These are phyloP conservation scores for Apocrypta bakeri DNA, from an alignment of 1,140 invertebrate genomes.

Conservation along the genomic window DNA sequence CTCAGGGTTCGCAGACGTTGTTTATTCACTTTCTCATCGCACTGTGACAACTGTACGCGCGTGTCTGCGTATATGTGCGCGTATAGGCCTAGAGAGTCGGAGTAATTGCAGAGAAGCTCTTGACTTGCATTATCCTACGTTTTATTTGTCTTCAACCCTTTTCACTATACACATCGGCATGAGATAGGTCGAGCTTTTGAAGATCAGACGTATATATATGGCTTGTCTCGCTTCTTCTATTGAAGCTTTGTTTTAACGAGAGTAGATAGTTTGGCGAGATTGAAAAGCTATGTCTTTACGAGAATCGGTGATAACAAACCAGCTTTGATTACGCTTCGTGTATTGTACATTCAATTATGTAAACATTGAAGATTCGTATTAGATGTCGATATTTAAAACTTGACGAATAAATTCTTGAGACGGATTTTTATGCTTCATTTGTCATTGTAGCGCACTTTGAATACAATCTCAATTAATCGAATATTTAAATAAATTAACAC, in stretches of 20 bases:
- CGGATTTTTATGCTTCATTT: no score
- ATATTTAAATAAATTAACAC: no score
- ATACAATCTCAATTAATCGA: no score
- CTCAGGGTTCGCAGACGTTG: neutral
- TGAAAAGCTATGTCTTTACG: neutral
- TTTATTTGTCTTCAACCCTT: conserved; percentile 35
- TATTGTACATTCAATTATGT: no score
- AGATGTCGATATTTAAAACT: no score
- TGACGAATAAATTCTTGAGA: no score
- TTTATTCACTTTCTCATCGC: neutral
- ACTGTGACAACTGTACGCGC: neutral
- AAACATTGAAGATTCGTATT: no score
- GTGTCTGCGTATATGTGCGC: neutral
- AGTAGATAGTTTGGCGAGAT: neutral
- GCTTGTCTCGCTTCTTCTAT: neutral
- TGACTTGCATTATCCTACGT: conserved; percentile 28
- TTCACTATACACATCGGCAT: neutral
- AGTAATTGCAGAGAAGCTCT: conserved; percentile 35
- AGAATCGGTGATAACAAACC: no score
- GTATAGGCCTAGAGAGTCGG: conserved; percentile 6
- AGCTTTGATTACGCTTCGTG: neutral
- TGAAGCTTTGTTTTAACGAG: conserved; percentile 15
- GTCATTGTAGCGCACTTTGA: no score
- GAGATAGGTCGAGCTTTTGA: neutral
- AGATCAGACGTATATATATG: neutral